Conservation (phyloP, 2,113 vertebrate species). For the Chaetops frenatus region DNA sequence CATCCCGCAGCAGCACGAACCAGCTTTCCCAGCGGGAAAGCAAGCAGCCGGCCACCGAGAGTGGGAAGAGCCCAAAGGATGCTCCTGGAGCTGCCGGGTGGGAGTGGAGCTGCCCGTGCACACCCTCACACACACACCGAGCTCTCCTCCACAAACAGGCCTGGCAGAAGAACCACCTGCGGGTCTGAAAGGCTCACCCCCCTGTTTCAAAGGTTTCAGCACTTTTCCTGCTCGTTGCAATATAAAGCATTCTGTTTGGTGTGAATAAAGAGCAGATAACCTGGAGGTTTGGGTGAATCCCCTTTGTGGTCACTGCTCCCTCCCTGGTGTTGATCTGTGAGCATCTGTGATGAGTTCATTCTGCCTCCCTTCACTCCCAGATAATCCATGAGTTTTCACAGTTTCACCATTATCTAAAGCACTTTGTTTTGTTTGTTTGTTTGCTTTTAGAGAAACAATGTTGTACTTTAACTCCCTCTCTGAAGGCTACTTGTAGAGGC, state of each 20-base stretch:
- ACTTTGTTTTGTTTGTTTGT: neutral
- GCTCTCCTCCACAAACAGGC: neutral
- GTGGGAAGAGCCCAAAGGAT: neutral
- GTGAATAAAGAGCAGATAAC: neutral
- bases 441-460: neutral
- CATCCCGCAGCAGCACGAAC: constrained; percentile 9
- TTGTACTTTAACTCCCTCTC: neutral
- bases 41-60: neutral
- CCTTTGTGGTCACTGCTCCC: neutral
- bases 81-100: neutral
- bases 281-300: neutral
- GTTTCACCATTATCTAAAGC: neutral
- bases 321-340: neutral
- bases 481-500: neutral
- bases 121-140: neutral
- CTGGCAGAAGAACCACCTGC: neutral
- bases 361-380: neutral
- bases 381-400: neutral
- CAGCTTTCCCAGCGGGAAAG: constrained; percentile 11
- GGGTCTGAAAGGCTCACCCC: neutral
- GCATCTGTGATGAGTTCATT: neutral
- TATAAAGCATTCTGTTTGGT: neutral
- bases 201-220: neutral
- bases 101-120: neutral
- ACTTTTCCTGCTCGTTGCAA: neutral